Evolutionary conservation across 2,888 invertebrate species (phyloP).

Genomic region (Pardosa pseudoannulata): DNA sequence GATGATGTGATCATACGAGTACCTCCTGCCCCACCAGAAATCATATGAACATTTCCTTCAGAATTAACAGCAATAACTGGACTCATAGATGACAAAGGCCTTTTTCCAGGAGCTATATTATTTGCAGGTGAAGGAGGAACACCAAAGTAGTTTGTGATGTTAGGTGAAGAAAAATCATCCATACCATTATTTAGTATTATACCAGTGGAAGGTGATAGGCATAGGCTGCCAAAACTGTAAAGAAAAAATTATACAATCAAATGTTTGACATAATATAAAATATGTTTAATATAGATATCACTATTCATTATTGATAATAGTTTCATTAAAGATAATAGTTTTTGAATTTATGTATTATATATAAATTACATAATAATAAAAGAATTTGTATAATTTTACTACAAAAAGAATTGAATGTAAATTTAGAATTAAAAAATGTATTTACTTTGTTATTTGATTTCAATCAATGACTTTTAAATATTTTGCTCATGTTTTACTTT

Average conservation of each 20-base stretch:
- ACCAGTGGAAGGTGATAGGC: constrained; percentile 75
- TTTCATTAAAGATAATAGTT: too few relatives aligned
- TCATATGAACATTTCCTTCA: constrained; percentile 77
- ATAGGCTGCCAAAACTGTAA: constrained; percentile 76
- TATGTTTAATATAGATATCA: too few relatives aligned
- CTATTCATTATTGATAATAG: too few relatives aligned
- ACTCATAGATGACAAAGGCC: constrained; percentile 80
- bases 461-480: too few relatives aligned
- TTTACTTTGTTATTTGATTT: too few relatives aligned
- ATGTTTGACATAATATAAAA: too few relatives aligned
- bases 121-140: constrained; percentile 80
- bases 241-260: neutral
- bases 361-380: too few relatives aligned
- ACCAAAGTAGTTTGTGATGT: constrained; percentile 83
- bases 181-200: constrained; percentile 78
- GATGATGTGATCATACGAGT: constrained; percentile 73
- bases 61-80: constrained; percentile 79
- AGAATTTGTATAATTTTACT: too few relatives aligned
- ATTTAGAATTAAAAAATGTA: too few relatives aligned
- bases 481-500: too few relatives aligned
- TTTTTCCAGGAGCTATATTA: constrained; percentile 78
- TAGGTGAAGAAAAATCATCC: constrained; percentile 77
- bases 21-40: constrained; percentile 74
- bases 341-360: too few relatives aligned
- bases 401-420: too few relatives aligned